A percentile compares a stretch with the other conserved stretches of the same genome.
These are phyloP conservation scores for Microtus obscurus DNA, from an alignment of 2,797 vertebrate species.

Conservation along the genomic window DNA sequence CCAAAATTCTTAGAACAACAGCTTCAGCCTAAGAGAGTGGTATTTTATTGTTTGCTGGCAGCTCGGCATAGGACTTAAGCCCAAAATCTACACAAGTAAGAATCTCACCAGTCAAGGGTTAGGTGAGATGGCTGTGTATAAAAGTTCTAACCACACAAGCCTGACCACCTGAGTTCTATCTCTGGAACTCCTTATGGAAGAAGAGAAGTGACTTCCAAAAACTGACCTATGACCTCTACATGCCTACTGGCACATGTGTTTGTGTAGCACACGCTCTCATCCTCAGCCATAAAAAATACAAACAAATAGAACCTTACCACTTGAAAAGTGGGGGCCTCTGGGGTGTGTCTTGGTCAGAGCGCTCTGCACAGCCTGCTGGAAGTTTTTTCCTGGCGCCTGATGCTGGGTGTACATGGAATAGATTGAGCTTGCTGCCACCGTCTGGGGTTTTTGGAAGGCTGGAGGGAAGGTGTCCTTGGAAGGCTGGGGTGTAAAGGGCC, in stretches of 20 bases:
- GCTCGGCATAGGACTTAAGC: neutral
- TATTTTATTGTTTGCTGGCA: accelerated
- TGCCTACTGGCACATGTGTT: too few species aligned
- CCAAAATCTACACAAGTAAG: accelerated
- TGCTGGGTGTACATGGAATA: slow-evolving; percentile 98
- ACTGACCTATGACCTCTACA: neutral
- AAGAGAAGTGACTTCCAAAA: neutral
- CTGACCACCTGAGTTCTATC: neutral
- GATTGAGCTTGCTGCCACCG: slow-evolving; percentile 94
- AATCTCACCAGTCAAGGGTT: slow-evolving; percentile 63
- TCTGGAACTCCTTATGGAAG: neutral
- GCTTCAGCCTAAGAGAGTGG: neutral
- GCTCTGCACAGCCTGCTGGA: slow-evolving; percentile 91
- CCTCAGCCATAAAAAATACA: neutral
- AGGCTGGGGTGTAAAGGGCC: slow-evolving; percentile 96
- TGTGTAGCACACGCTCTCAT: neutral
- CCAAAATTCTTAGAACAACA: neutral
- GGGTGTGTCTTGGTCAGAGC: slow-evolving; percentile 90
- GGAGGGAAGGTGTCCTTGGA: slow-evolving; percentile 91
- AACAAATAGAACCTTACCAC: slow-evolving; percentile 86
- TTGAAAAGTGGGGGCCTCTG: slow-evolving; percentile 92
- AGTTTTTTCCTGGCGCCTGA: slow-evolving; percentile 90
- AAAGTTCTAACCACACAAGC: neutral
- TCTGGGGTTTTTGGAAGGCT: slow-evolving; percentile 93
- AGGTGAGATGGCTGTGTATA: neutral